Evolutionary conservation across 2,113 vertebrate species (phyloP).

Genomic region (Corynorhinus townsendii): DNA sequence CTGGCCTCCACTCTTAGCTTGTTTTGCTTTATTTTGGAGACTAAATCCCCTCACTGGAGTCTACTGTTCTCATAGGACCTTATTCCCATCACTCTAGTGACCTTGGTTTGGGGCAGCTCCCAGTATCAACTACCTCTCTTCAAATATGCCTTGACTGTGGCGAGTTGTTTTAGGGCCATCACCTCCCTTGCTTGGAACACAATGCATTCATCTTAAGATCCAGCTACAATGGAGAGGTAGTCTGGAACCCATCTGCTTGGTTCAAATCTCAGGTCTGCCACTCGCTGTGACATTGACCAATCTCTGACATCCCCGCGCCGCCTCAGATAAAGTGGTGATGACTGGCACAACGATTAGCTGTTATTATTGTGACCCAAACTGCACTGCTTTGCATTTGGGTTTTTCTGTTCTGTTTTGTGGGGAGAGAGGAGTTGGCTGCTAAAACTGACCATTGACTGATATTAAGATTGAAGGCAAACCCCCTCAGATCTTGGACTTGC

Average conservation of each 20-base stretch:
- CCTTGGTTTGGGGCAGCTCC: background rate
- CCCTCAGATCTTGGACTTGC: background rate
- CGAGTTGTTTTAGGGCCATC: background rate
- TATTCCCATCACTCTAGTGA: background rate
- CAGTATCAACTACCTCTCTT: background rate
- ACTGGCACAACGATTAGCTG: background rate
- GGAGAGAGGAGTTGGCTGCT: background rate
- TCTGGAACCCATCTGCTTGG: background rate
- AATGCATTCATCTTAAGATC: background rate
- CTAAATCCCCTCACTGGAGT: background rate
- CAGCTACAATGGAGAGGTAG: background rate
- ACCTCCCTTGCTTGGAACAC: background rate
- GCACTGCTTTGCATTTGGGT: background rate
- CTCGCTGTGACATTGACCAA: background rate
- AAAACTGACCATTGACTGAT: background rate
- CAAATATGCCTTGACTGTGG: background rate
- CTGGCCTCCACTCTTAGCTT: background rate
- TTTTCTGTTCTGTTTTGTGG: slow-evolving; percentile 3
- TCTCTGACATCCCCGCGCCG: background rate
- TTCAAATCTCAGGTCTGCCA: background rate
- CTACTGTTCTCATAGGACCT: background rate
- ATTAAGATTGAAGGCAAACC: background rate
- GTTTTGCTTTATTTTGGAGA: background rate
- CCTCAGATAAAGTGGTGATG: background rate
- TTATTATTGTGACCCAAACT: background rate